Percentiles rank a stretch among this genome's conserved stretches.
Evolutionary conservation across 2,113 vertebrate genomes (phyloP).

Genomic region (Gobiocypris rarus): DNA sequence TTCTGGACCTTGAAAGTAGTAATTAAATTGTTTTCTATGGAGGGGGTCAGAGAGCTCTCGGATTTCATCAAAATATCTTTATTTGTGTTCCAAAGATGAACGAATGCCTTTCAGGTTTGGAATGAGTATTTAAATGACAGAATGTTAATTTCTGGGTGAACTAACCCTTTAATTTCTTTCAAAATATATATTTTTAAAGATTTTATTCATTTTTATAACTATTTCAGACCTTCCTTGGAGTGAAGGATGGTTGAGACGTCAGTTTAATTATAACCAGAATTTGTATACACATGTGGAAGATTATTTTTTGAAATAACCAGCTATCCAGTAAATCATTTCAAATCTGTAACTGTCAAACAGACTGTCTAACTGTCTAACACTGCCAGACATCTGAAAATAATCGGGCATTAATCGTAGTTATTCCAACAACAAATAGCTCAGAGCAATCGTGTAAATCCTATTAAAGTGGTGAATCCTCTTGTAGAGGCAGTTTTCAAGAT

Average conservation of each 20-base stretch:
- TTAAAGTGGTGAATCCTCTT: conserved; percentile 16
- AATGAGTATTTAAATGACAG: no score
- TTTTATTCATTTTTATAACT: neutral
- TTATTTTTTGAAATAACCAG: neutral
- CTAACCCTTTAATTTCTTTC: neutral
- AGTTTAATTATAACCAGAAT: neutral
- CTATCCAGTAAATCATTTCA: neutral
- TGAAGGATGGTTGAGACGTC: neutral
- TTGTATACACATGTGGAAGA: neutral
- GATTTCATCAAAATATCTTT: no score
- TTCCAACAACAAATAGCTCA: conserved; percentile 6
- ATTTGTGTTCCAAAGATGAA: no score
- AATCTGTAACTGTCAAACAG: neutral
- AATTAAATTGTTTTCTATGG: no score
- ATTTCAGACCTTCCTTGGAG: neutral
- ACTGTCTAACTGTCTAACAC: neutral
- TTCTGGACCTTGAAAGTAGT: no score
- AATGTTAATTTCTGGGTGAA: no score
- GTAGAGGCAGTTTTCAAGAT: conserved; percentile 7
- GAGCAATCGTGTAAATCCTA: conserved; percentile 14
- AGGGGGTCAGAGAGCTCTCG: no score
- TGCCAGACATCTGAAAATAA: neutral
- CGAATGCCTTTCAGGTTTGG: no score
- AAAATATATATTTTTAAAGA: neutral
- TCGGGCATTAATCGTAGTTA: conserved; percentile 11